Base-by-base conservation (phyloP, 2,888 invertebrate genomes). In the Hypercompe scribonia region DNA sequence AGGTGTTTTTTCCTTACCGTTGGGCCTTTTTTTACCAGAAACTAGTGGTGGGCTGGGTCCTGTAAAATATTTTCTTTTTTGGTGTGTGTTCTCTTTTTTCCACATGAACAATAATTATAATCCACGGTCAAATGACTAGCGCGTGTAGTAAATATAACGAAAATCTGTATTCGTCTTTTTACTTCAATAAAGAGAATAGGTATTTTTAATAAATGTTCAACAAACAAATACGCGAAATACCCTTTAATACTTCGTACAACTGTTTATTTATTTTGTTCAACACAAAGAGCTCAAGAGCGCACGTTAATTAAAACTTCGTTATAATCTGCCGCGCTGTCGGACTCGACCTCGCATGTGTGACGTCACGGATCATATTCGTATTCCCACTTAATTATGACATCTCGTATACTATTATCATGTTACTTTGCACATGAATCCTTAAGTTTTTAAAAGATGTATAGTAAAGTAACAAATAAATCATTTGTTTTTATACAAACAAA, bases 231-330 rank as follows among this genome's bases (percentile, higher is more conserved):
- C 54, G 15, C 34, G 7, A 61, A 18, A 18, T 61, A 18, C 61
- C 31, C 18, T 61, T 61, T 31, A 11, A 61, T 31, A 61, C 15
- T 31, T 31, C 28, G 61, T 61, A 70, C 1, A 65, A 28, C 15
- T 71, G 58, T 78, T 76, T 28, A 70, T 79, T 79, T 75, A 70
- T 82, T 74, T 67, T 10, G 68, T 65, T 66, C 39, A 61, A 54
- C 39, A 78, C 83, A 81, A 80, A 80, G 73, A 72, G 65, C 34
- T 80, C 74, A 80, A 80, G 78, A 75, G 67, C 42, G 67, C 64
- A 33, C 71, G 74, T 75, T 78, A 78, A 83, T 83, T 79, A 83
- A 83, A 86, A 83, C 81, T 81, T 88, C 86, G 82, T 88, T 88
- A 88, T 83, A 82, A 67, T 84, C 74, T 86, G 86, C 84, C 84